Evolutionary conservation across 2,888 invertebrate species (phyloP).

Genomic region (Noctua comes): DNA sequence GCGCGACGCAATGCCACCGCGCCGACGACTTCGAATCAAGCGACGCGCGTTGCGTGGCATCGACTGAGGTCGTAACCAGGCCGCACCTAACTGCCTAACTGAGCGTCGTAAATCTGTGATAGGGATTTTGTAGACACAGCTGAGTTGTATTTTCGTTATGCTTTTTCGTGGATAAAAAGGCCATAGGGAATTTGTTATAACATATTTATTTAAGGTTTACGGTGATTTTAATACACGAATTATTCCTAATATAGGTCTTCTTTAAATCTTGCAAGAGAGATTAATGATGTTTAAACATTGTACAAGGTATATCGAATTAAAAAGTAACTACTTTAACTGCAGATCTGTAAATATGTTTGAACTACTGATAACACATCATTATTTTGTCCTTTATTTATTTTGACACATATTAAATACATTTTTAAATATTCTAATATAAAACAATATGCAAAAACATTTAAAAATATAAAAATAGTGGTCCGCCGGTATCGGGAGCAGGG

Average conservation of each 20-base stretch:
- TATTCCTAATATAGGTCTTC: background rate
- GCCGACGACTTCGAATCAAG: background rate
- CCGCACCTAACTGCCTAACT: conserved; percentile 36
- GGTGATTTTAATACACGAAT: background rate
- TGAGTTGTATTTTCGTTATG: conserved; percentile 32
- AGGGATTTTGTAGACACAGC: conserved; percentile 58
- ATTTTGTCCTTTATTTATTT: no score
- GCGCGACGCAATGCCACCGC: no score
- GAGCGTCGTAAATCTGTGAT: conserved; percentile 62
- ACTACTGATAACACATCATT: no score
- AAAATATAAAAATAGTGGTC: no score
- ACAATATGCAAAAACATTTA: no score
- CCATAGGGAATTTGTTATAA: background rate
- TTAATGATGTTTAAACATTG: background rate
- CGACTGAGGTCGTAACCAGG: background rate
- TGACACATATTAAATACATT: no score
- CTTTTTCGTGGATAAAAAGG: conserved; percentile 31
- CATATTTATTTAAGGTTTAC: no score
- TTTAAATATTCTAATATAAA: no score
- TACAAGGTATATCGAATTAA: background rate
- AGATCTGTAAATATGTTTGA: background rate
- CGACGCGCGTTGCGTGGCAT: background rate
- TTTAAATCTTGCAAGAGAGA: background rate
- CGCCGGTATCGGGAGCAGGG: no score
- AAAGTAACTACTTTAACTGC: background rate